phyloP scores from a whole-genome alignment of 2,797 vertebrate genomes.

The Alauda arvensis region DNA sequence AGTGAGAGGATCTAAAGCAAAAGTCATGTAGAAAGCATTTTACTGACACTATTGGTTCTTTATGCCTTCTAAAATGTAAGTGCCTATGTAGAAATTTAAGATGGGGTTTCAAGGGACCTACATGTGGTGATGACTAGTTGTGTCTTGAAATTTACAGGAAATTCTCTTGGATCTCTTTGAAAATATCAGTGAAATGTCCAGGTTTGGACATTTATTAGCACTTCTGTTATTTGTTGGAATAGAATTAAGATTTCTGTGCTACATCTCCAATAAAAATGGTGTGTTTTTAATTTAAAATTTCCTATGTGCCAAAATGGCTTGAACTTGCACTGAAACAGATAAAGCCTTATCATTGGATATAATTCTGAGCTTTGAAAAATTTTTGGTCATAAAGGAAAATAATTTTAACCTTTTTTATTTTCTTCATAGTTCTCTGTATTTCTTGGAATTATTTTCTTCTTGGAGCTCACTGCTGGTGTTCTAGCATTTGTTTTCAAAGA shows the following conservation, averaged over 20 bases:
- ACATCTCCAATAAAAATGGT: background rate
- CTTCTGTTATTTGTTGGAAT: background rate
- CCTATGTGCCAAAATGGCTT: background rate
- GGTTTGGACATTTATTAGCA: background rate
- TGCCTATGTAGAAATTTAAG: background rate
- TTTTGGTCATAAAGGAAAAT: background rate
- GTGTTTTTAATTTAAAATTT: background rate
- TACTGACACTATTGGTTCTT: background rate
- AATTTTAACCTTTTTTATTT: slow-evolving; percentile 5
- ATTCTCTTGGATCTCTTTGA: background rate
- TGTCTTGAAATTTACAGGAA: background rate
- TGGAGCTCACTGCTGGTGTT: slow-evolving; percentile 96
- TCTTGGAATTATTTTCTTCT: slow-evolving; percentile 97
- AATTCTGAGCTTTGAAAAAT: background rate
- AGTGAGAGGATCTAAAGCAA: background rate
- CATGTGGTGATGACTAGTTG: background rate
- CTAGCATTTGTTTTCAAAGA: slow-evolving; percentile 99
- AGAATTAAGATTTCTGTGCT: background rate
- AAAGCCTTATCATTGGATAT: background rate
- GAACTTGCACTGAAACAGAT: slow-evolving; percentile 11
- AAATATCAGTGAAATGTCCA: background rate
- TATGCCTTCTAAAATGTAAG: background rate
- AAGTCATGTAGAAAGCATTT: slow-evolving; percentile 4
- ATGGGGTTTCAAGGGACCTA: background rate
- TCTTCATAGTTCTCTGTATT: slow-evolving; percentile 92